Evolutionary conservation across 2,113 vertebrate genomes (phyloP).

Genomic region (Albula goreensis): DNA sequence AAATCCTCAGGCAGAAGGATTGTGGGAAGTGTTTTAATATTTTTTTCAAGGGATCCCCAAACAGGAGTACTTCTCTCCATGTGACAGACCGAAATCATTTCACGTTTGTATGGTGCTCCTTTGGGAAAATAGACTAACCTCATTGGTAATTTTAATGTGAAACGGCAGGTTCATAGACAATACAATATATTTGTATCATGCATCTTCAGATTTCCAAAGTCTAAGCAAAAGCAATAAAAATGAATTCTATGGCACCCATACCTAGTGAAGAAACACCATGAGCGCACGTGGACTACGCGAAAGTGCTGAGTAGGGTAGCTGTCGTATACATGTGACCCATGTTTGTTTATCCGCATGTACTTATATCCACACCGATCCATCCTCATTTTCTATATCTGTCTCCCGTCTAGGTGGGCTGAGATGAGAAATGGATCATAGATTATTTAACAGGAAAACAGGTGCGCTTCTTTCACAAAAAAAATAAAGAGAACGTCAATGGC

Average conservation of each 20-base stretch:
- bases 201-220: background rate
- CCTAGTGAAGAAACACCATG: background rate
- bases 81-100: no score
- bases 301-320: background rate
- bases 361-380: slow-evolving; percentile 44
- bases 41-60: no score
- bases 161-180: no score
- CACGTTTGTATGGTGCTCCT: no score
- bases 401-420: slow-evolving; percentile 36
- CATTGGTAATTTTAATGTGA: no score
- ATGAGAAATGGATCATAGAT: slow-evolving; percentile 67
- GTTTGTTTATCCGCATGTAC: background rate
- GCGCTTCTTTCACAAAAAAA: slow-evolving; percentile 65
- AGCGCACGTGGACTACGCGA: background rate
- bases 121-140: no score
- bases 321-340: background rate
- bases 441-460: slow-evolving; percentile 68
- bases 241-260: background rate
- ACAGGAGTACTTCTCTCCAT: background rate
- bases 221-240: background rate
- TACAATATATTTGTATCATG: no score
- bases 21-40: background rate
- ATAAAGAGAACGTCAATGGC: slow-evolving; percentile 20
- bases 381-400: slow-evolving; percentile 58
- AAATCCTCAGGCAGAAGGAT: background rate